Evolutionary conservation across 2,888 invertebrate species (phyloP).

Genomic region (Leptinotarsa haldemani): DNA sequence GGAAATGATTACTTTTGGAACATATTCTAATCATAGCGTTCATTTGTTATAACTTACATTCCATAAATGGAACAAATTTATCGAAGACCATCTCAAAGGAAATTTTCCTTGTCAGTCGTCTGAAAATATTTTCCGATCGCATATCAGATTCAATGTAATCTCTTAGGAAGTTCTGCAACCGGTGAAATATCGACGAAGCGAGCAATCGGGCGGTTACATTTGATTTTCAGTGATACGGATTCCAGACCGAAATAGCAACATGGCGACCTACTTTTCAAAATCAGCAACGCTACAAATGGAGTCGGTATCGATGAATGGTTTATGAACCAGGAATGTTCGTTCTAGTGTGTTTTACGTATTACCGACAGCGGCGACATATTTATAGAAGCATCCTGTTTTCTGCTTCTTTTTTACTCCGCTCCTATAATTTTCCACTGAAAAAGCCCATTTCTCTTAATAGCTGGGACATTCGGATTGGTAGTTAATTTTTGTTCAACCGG

Average conservation of each 20-base stretch:
- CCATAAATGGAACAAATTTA: no score
- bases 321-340: neutral
- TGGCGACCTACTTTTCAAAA: conserved; percentile 10
- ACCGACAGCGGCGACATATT: neutral
- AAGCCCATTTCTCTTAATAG: conserved; percentile 1
- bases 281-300: neutral
- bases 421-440: neutral
- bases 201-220: conserved; percentile 10
- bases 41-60: no score
- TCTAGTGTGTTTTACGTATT: neutral
- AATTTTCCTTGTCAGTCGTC: no score
- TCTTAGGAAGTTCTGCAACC: conserved; percentile 1
- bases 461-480: conserved; percentile 1
- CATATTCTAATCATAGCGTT: no score
- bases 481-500: conserved; percentile 22
- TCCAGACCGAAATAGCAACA: conserved; percentile 8
- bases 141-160: neutral
- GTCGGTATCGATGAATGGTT: neutral
- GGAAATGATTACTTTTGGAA: no score
- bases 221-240: conserved; percentile 3
- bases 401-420: neutral
- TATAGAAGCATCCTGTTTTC: neutral
- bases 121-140: neutral
- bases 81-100: no score
- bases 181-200: conserved; percentile 6